A percentile compares a stretch with the other conserved stretches of the same genome.
Evolutionary conservation across 2,888 invertebrate species (phyloP).

Genomic region (Atrina japonica): DNA sequence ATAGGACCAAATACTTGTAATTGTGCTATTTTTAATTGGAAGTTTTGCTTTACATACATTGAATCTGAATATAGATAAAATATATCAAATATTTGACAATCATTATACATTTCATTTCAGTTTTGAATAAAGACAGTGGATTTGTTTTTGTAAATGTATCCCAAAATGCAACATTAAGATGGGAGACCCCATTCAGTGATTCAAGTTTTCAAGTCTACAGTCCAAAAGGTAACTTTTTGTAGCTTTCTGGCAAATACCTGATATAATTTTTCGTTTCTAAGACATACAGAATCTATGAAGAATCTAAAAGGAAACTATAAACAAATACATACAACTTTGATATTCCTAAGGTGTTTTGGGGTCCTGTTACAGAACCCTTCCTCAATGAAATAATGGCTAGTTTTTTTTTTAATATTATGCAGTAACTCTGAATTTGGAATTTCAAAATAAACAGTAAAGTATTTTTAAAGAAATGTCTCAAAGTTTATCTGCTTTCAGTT

Average conservation of each 20-base stretch:
- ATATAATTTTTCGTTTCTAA: not conserved
- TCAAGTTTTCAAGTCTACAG: conserved; percentile 18
- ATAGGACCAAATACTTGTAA: too few species aligned
- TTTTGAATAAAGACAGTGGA: conserved; percentile 23
- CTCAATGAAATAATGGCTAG: too few species aligned
- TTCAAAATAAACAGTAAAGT: too few species aligned
- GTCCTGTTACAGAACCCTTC: too few species aligned
- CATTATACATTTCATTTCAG: conserved; percentile 22
- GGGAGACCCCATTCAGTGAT: not conserved
- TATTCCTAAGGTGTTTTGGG: not conserved
- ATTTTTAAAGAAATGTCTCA: too few species aligned
- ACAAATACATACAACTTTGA: not conserved
- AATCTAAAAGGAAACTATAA: too few species aligned
- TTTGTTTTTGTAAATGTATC: conserved; percentile 5
- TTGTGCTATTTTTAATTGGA: too few species aligned
- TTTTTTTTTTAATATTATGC: not conserved
- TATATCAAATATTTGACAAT: too few species aligned
- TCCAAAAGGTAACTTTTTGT: conserved; percentile 25
- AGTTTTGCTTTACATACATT: too few species aligned
- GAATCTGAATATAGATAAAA: too few species aligned
- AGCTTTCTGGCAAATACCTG: not conserved
- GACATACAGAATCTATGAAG: not conserved
- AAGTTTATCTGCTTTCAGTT: too few species aligned
- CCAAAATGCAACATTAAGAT: conserved; percentile 18
- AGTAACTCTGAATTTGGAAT: too few species aligned